phyloP scores from a whole-genome alignment of 2,113 vertebrate species.

The Sinocyclocheilus maitianheensis region DNA sequence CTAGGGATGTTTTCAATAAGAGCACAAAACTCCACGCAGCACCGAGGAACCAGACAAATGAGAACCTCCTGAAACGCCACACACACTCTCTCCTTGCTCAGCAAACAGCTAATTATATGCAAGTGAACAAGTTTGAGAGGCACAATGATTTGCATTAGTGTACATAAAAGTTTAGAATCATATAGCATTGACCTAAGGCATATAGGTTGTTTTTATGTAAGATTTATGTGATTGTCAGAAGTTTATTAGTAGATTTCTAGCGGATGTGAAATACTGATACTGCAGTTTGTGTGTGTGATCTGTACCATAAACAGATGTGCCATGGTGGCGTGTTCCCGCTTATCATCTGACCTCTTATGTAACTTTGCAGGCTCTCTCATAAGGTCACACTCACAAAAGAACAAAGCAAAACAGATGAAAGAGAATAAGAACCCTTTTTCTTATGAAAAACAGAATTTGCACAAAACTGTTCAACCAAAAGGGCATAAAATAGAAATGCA shows the following conservation, averaged over 20 bases:
- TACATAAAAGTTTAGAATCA: background rate
- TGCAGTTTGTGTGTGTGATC: background rate
- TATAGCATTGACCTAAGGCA: background rate
- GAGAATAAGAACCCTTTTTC: background rate
- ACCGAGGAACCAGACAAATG: conserved; percentile 66
- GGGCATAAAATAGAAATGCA: background rate
- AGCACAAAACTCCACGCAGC: conserved; percentile 59
- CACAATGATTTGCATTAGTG: background rate
- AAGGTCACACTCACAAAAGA: conserved; percentile 13
- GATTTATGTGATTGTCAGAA: background rate
- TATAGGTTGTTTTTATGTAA: background rate
- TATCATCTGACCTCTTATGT: conserved; percentile 60
- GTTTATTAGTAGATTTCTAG: background rate
- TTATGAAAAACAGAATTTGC: conserved; percentile 12
- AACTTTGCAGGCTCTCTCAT: conserved; percentile 33
- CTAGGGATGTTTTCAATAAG: conserved; percentile 80
- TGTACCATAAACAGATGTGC: conserved; percentile 13
- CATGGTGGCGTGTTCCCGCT: conserved; percentile 37
- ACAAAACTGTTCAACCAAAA: background rate
- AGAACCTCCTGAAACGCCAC: conserved; percentile 70
- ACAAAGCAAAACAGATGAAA: conserved; percentile 19
- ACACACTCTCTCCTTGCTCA: conserved; percentile 14
- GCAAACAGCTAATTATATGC: conserved; percentile 37
- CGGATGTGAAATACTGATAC: background rate
- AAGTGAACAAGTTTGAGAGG: conserved; percentile 31